These are phyloP conservation scores for Nasua narica DNA, from an alignment of 2,797 vertebrate species.

Conservation along the genomic window DNA sequence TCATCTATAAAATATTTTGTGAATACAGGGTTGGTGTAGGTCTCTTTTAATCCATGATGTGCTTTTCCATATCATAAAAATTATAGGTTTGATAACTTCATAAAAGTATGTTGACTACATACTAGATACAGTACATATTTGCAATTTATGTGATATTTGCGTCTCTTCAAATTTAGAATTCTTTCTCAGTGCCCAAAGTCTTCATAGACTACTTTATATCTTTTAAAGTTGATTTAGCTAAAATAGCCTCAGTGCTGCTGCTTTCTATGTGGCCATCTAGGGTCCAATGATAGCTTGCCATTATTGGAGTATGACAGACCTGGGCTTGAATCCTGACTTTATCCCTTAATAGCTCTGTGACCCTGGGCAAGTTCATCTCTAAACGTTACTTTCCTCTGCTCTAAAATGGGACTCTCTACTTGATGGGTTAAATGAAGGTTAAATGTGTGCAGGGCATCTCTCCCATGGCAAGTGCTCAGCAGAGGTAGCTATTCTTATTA, in stretches of 20 bases:
- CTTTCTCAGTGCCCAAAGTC: background rate
- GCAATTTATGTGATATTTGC: background rate
- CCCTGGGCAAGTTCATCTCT: background rate
- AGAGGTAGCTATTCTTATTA: background rate
- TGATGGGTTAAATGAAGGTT: background rate
- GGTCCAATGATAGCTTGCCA: background rate
- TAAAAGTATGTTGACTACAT: background rate
- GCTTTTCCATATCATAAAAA: background rate
- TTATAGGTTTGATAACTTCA: background rate
- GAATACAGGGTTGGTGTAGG: background rate
- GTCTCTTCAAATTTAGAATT: background rate
- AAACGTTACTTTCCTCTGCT: background rate
- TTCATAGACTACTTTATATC: background rate
- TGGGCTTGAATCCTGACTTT: background rate
- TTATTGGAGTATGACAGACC: background rate
- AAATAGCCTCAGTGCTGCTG: background rate
- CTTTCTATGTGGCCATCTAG: background rate
- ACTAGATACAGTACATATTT: background rate
- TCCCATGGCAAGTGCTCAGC: background rate
- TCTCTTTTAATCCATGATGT: background rate
- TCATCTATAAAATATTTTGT: slow-evolving; percentile 26
- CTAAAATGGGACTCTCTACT: background rate
- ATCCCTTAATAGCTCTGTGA: background rate
- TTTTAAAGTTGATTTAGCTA: background rate
- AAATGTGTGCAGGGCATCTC: background rate